Percentiles rank a stretch among this genome's conserved stretches.
Conservation (phyloP, 2,888 invertebrate genomes). For the Branchipolynoe longqiensis region DNA sequence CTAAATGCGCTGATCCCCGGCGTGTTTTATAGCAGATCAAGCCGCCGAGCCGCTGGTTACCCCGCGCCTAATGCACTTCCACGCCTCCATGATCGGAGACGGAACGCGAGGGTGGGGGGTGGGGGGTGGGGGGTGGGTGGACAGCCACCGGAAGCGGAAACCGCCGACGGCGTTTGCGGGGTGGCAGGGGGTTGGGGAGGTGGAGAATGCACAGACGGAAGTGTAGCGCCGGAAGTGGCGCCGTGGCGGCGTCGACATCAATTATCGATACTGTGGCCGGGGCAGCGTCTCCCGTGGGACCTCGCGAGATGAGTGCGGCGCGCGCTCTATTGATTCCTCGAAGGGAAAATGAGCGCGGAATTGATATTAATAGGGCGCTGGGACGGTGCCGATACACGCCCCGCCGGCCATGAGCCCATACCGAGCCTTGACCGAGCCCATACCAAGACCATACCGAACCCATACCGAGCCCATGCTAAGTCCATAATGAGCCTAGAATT, state of each 20-base stretch:
- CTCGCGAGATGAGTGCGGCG: neutral
- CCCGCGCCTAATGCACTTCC: constrained; percentile 32
- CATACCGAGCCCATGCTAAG: too few relatives aligned
- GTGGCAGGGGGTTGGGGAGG: neutral
- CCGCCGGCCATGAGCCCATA: neutral
- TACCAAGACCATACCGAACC: too few relatives aligned
- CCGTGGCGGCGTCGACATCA: constrained; percentile 26
- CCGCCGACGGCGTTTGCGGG: constrained; percentile 27
- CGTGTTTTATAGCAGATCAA: constrained; percentile 37
- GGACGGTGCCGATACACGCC: neutral
- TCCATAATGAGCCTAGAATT: too few relatives aligned
- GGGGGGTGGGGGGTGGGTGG: too few relatives aligned
- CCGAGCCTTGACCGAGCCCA: too few relatives aligned
- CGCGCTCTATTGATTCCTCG: constrained; percentile 43
- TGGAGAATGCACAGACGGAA: constrained; percentile 2
- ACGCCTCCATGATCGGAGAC: constrained; percentile 53
- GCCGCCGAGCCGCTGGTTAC: neutral
- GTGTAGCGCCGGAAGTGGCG: constrained; percentile 21
- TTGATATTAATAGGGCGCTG: constrained; percentile 52
- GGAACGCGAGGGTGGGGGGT: constrained; percentile 12
- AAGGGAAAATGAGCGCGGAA: constrained; percentile 45
- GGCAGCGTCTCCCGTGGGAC: constrained; percentile 7
- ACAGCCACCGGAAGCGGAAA: neutral
- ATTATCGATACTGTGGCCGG: constrained; percentile 24
- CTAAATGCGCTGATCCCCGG: constrained; percentile 42